Evolutionary conservation across 2,113 vertebrate species (phyloP), one percentile per base, ranked within the genome.

Genomic region (Tragelaphus scriptus): DNA sequence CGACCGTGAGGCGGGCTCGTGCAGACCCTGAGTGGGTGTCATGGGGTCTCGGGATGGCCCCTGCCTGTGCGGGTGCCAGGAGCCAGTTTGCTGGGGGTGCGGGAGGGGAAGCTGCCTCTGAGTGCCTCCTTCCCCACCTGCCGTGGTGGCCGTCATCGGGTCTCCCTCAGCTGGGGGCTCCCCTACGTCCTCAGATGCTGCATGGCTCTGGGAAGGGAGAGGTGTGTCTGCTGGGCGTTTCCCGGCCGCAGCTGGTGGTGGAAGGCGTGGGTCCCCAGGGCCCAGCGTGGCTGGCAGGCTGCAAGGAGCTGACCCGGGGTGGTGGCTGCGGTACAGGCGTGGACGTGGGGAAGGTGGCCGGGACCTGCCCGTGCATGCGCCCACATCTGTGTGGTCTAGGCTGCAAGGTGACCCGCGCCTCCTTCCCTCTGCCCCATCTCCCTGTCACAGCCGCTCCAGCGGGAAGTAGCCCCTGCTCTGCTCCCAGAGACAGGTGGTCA

Each of bases 191-290:
- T 30, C 14, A 63, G 32, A 9, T 12, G 16, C 3, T 28, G 56
- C 13, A 1, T 6, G 30, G 23, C 44, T 56, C 3, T 0, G 14
- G 7, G 80, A 13, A 14, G 26, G 58, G 11, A 40, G 25, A 5
- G 32, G 21, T 1, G 11, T 5, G 0, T 36, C 44, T 30, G 7
- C 30, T 16, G 53, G 17, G 3, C 1, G 0, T 26, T 15, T 19
- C 14, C 21, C 47, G 1, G 36, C 36, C 0, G 15, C 63, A 23
- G 25, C 25, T 56, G 65, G 25, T 49, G 79, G 7, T 10, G n/a
- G 7, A 1, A 6, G 12, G 21, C 55, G 44, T 1, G 0, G 80
- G 32, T 16, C 13, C 51, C 28, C 8, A 7, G 36, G 32, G 6
- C 49, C 3, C 51, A 7, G 28, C 9, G 6, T 30, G 32, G 26